Percentiles rank a stretch among this genome's conserved stretches.
phyloP scores from a whole-genome alignment of 2,888 invertebrate genomes.

The Cephonodes hylas region DNA sequence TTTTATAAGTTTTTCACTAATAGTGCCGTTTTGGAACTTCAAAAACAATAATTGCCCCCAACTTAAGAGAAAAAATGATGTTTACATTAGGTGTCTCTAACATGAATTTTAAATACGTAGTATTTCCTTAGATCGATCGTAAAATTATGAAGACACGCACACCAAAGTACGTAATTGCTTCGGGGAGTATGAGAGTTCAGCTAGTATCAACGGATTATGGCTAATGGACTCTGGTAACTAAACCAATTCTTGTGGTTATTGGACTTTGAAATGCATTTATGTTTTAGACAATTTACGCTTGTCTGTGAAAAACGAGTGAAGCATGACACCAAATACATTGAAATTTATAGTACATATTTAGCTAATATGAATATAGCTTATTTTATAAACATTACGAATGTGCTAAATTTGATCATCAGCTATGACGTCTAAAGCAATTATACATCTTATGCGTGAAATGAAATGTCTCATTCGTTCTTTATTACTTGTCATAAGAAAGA shows the following conservation, averaged over 20 bases:
- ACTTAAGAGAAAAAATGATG: no score
- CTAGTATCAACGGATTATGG: conserved; percentile 25
- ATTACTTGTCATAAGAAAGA: background rate
- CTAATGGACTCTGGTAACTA: conserved; percentile 27
- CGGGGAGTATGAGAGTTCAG: conserved; percentile 23
- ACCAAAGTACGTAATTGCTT: conserved; percentile 25
- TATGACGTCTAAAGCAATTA: background rate
- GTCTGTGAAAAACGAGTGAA: no score
- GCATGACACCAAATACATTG: no score
- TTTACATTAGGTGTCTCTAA: no score
- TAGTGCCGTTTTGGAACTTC: no score
- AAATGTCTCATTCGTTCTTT: background rate
- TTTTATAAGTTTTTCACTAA: no score
- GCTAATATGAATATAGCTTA: no score
- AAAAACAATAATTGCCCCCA: no score
- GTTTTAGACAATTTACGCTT: background rate
- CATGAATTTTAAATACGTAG: background rate
- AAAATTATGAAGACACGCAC: background rate
- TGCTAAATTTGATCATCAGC: no score
- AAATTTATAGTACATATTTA: no score
- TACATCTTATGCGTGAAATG: background rate
- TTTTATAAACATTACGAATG: no score
- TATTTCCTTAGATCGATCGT: background rate
- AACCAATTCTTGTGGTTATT: background rate
- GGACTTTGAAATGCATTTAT: background rate